phyloP scores from a whole-genome alignment of 2,888 invertebrate species.

The Clepsis dumicolana region DNA sequence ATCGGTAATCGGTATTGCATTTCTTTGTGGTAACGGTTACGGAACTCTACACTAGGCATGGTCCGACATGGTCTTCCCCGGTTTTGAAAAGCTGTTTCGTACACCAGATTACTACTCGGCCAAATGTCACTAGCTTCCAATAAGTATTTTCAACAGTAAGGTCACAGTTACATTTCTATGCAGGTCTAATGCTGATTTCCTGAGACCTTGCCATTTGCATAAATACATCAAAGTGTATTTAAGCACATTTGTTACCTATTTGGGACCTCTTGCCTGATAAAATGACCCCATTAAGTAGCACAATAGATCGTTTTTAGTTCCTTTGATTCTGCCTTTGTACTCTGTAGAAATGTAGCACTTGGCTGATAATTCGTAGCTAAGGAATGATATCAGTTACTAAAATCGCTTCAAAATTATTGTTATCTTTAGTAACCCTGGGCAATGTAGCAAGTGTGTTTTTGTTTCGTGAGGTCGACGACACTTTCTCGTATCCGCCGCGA shows the following conservation, averaged over 20 bases:
- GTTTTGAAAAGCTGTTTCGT: too few relatives aligned
- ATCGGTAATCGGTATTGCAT: too few relatives aligned
- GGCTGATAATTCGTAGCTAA: background rate
- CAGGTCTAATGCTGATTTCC: background rate
- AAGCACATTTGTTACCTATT: background rate
- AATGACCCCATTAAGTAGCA: too few relatives aligned
- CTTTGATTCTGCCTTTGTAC: background rate
- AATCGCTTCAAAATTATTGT: background rate
- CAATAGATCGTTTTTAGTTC: too few relatives aligned
- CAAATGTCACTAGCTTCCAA: too few relatives aligned
- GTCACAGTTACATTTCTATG: background rate
- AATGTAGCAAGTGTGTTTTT: conserved; percentile 15
- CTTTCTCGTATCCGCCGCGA: conserved; percentile 5
- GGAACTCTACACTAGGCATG: too few relatives aligned
- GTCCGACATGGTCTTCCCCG: too few relatives aligned
- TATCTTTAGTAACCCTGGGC: conserved; percentile 9
- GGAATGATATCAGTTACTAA: background rate
- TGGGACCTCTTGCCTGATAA: background rate
- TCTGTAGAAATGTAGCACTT: background rate
- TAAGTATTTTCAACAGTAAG: background rate
- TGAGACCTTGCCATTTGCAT: background rate
- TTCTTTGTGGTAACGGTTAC: too few relatives aligned
- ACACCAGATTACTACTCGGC: too few relatives aligned
- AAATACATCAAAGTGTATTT: background rate
- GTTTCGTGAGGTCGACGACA: conserved; percentile 24